A percentile compares a stretch with the other conserved stretches of the same genome.
phyloP scores from a whole-genome alignment of 53 echinoderm and acorn worm species.

The Glandiceps talaboti region DNA sequence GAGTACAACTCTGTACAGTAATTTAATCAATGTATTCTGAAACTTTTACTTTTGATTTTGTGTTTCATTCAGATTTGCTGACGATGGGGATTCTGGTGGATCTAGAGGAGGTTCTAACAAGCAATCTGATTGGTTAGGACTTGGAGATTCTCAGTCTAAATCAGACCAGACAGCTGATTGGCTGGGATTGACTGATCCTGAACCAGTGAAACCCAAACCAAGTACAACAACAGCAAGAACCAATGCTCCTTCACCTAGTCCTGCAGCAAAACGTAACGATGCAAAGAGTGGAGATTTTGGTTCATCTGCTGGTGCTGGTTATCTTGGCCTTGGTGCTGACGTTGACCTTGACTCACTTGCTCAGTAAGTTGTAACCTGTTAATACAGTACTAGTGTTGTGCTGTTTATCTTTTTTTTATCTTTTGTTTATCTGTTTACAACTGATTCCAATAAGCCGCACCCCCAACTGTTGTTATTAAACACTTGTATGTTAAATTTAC shows the following conservation, averaged over 20 bases:
- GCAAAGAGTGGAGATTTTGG: not conserved
- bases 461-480: too few relatives aligned
- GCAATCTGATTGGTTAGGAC: slow-evolving; percentile 17
- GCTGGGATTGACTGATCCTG: slow-evolving; percentile 18
- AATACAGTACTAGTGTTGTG: not conserved
- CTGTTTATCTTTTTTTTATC: not conserved
- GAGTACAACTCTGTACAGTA: too few relatives aligned
- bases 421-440: not conserved
- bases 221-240: slow-evolving; percentile 6
- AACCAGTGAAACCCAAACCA: slow-evolving; percentile 15
- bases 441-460: slow-evolving; percentile 4
- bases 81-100: slow-evolving; percentile 29
- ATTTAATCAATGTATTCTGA: too few relatives aligned
- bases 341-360: slow-evolving; percentile 66
- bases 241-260: not conserved
- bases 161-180: slow-evolving; percentile 15
- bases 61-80: slow-evolving; percentile 13
- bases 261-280: not conserved
- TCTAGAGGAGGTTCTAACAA: slow-evolving; percentile 7
- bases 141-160: slow-evolving; percentile 3
- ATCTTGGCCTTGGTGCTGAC: slow-evolving; percentile 79
- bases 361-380: slow-evolving; percentile 46
- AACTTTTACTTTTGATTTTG: too few relatives aligned
- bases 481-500: too few relatives aligned
- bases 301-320: slow-evolving; percentile 63